Evolutionary conservation across 2,113 vertebrate genomes (phyloP).

Genomic region (Coreoperca whiteheadi): DNA sequence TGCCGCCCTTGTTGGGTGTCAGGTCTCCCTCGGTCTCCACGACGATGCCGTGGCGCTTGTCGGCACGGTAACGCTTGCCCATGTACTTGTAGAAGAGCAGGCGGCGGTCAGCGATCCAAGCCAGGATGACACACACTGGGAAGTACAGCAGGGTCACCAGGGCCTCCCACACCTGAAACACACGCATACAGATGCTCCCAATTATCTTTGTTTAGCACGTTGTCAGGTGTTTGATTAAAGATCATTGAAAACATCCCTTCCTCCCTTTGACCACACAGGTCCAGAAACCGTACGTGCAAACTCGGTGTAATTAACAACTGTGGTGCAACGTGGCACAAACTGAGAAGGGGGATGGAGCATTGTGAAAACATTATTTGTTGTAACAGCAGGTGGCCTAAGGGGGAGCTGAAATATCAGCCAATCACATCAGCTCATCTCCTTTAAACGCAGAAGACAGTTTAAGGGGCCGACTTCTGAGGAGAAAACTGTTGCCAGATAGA

Average conservation of each 20-base stretch:
- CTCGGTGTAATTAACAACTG: too few species aligned
- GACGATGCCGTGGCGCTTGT: conserved; percentile 94
- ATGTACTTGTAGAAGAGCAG: conserved; percentile 99
- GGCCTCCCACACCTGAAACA: conserved; percentile 92
- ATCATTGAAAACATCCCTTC: neutral
- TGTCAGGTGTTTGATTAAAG: too few species aligned
- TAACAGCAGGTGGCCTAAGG: too few species aligned
- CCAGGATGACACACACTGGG: conserved; percentile 93
- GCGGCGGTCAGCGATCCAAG: conserved; percentile 95
- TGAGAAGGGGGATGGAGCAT: too few species aligned
- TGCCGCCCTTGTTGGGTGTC: conserved; percentile 85
- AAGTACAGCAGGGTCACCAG: conserved; percentile 94
- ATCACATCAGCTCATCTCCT: too few species aligned
- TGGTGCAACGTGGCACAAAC: too few species aligned
- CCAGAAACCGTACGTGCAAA: neutral
- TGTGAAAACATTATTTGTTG: too few species aligned
- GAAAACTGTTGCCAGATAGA: too few species aligned
- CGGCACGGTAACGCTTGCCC: conserved; percentile 94
- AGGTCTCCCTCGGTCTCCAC: conserved; percentile 93
- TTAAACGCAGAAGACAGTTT: too few species aligned
- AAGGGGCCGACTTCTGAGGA: too few species aligned
- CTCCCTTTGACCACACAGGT: neutral
- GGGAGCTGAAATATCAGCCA: too few species aligned
- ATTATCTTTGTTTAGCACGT: too few species aligned
- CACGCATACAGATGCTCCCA: conserved; percentile 3